Base-by-base conservation (phyloP, 1,140 invertebrate species). In the Penaeus indicus region DNA sequence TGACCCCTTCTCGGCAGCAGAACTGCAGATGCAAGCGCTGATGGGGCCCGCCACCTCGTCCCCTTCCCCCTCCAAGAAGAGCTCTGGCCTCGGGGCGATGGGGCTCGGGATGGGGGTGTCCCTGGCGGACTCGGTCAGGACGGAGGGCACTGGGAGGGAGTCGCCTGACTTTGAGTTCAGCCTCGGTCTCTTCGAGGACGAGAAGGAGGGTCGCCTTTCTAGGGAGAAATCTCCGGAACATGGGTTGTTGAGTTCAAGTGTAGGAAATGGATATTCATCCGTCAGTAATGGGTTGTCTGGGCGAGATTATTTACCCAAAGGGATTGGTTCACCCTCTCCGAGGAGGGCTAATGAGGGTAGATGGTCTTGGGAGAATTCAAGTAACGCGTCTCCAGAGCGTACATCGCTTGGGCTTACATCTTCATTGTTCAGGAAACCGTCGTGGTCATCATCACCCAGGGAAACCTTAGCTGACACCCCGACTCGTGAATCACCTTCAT, bases 1-100 rank as follows among this genome's bases (percentile, higher is more conserved):
- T 87, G 90, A 91, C 64, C 90, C 90, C 82, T 91, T 86, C 86
- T 91, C 88, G 63, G 90, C 91, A 69, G 88, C 86, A 78, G 90
- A 91, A 83, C 87, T 91, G 42, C 90, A 90, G 72, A 89, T 90
- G 85, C 90, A 90, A 79, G 82, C 86, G 22, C 82, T 89, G 54
- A 85, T 89, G 63, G 90, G 90, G 27, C 78, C 78, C n/a, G 77
- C 86, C 61, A 22, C 80, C 27, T 72, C 86, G 27, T 84, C 86
- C 61, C 32, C 80, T 16, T 72, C 86, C 22, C 54, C 86, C n/a
- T 32, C 79, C 54, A 88, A 84, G 80, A 88, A 88, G 60, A 67
- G 86, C 27, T 83, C 81, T 83, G 79, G 86, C n/a, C 80, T 88
- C 11, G 86, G 86, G 62, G 79, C 86, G 25, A 67, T 80, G 38